Base-by-base conservation (phyloP, 1,140 invertebrate genomes). In the Pissodes strobi region DNA sequence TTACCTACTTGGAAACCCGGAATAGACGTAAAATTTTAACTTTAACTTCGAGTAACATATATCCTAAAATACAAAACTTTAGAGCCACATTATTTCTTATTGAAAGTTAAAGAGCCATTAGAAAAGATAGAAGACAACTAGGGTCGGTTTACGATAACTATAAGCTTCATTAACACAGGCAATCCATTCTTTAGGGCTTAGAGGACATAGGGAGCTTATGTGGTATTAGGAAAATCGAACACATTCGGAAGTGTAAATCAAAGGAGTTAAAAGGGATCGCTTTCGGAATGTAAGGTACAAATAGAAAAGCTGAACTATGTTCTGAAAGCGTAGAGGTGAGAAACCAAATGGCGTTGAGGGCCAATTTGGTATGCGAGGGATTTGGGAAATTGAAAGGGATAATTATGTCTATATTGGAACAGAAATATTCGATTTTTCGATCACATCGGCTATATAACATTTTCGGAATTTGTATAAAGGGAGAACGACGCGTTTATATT, bases 191-290 rank as follows among this genome's bases (percentile, higher is more conserved):
- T 51, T 43, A 49, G 65, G 65, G 51, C 18, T 57, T 46, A 49
- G 17, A 41, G 38, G 52, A 48, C 46, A 45, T n/a, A 18, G 52
- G 52, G 51, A 60, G 65, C 68, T 70, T 64, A 67, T 21, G 53
- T 37, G 48, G 66, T 56, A 70, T 70, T 70, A 69, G 27, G 49
- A 25, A 37, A 61, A 69, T 69, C 67, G 67, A 69, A 64, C 58
- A 59, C 59, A 53, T 69, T 66, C 56, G 63, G 63, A 66, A 66
- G 67, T 66, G 63, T 69, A 69, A 69, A 69, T 69, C 67, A 66
- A 61, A 69, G 66, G 60, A 57, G 68, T 64, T 69, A 66, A 63
- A 62, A 61, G 62, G 68, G 68, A 55, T 69, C 64, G 38, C 25
- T 30, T 58, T 27, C 37, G 61, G 39, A 55, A 55, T 56, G 61